Evolutionary conservation across 2,113 vertebrate genomes (phyloP).

Genomic region (Sarotherodon lohbergeri): DNA sequence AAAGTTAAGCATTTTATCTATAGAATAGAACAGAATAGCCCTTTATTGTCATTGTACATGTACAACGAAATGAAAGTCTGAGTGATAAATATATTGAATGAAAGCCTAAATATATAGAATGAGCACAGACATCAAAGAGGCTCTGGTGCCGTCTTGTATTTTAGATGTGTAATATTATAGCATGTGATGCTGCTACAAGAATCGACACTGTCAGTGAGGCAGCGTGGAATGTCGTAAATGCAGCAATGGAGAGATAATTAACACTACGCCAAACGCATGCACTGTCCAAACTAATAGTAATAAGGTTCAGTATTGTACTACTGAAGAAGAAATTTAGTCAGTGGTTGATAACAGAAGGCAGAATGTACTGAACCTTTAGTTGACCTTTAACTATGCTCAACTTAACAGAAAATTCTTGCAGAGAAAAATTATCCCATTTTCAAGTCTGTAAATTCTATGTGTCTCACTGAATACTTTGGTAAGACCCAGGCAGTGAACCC

Average conservation of each 20-base stretch:
- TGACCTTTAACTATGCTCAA: background rate
- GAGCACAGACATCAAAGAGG: background rate
- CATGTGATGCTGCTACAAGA: background rate
- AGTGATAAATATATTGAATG: background rate
- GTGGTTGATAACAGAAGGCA: background rate
- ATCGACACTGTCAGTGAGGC: background rate
- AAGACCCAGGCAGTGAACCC: background rate
- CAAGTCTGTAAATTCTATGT: background rate
- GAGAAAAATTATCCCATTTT: background rate
- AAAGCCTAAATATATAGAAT: background rate
- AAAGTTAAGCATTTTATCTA: background rate
- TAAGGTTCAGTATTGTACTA: background rate
- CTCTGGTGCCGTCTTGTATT: too few relatives aligned
- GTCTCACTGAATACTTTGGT: background rate
- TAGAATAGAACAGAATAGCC: background rate
- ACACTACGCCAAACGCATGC: background rate
- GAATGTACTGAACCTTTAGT: background rate
- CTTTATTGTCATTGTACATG: background rate
- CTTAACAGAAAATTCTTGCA: background rate
- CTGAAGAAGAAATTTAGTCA: background rate
- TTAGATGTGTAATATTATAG: too few relatives aligned
- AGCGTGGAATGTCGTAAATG: background rate
- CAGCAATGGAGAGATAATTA: background rate
- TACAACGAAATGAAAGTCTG: background rate
- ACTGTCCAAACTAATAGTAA: background rate